Percentiles rank a stretch among this genome's conserved stretches.
Evolutionary conservation across 1,140 invertebrate genomes (phyloP).

Genomic region (Apis florea): DNA sequence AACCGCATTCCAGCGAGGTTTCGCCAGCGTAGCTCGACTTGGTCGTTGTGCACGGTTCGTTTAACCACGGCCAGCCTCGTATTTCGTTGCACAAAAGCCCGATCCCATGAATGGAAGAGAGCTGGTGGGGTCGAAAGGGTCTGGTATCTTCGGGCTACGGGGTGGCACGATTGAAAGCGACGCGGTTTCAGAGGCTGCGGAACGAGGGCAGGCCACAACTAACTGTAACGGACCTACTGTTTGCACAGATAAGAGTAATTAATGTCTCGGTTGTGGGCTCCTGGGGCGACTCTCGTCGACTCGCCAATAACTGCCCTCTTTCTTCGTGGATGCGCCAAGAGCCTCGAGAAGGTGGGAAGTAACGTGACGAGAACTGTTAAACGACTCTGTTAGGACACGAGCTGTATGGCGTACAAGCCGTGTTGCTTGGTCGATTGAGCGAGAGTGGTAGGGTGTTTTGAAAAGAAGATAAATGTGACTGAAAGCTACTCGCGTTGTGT

Average conservation of each 20-base stretch:
- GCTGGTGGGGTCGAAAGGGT: constrained; percentile 1
- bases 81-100: constrained; percentile 27
- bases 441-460: background rate
- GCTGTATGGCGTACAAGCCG: too few species aligned
- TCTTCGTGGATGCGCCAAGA: background rate
- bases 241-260: constrained; percentile 73
- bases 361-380: constrained; percentile 13
- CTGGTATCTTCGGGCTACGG: constrained; percentile 19
- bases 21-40: background rate
- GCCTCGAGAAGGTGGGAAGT: background rate
- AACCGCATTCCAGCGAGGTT: background rate
- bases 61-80: constrained; percentile 44
- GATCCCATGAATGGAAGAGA: constrained; percentile 17
- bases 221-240: constrained; percentile 68
- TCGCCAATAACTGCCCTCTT: constrained; percentile 5
- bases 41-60: constrained; percentile 51
- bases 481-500: background rate
- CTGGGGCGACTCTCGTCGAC: constrained; percentile 34
- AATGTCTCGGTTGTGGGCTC: constrained; percentile 60
- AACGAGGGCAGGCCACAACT: constrained; percentile 62
- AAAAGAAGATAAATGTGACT: background rate
- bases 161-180: constrained; percentile 63
- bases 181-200: constrained; percentile 63
- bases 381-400: constrained; percentile 17
- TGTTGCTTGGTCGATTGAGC: background rate